Percentiles rank a stretch among this genome's conserved stretches.
These are phyloP conservation scores for Folsomia candida DNA, from an alignment of 2,888 invertebrate species.

Conservation along the genomic window DNA sequence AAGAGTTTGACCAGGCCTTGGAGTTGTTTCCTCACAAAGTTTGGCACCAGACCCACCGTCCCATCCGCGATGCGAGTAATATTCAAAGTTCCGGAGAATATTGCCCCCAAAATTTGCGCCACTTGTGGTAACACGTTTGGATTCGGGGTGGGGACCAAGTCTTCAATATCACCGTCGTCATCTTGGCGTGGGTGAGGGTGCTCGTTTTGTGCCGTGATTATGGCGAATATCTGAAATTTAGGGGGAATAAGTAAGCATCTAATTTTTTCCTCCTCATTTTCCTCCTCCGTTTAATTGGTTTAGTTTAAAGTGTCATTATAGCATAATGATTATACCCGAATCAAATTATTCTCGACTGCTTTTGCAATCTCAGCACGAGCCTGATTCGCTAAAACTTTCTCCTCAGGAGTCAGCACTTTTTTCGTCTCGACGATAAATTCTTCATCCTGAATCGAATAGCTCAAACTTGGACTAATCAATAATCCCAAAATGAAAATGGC, in stretches of 20 bases:
- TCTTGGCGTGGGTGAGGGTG: constrained; percentile 32
- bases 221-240: constrained; percentile 42
- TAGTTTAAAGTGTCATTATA: background rate
- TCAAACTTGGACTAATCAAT: too few species aligned
- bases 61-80: constrained; percentile 45
- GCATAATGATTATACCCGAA: too few species aligned
- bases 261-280: background rate
- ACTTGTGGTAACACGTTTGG: constrained; percentile 50
- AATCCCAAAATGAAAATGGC: background rate
- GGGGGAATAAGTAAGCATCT: background rate
- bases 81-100: constrained; percentile 49
- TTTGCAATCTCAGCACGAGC: constrained; percentile 46
- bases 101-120: constrained; percentile 49
- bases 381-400: constrained; percentile 41
- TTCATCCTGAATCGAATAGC: background rate
- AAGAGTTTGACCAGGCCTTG: constrained; percentile 46
- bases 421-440: background rate
- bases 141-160: constrained; percentile 31
- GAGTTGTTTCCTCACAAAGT: constrained; percentile 44
- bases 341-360: constrained; percentile 45
- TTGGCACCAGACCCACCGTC: constrained; percentile 44
- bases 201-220: constrained; percentile 31
- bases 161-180: constrained; percentile 33
- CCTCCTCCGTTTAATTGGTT: too few species aligned
- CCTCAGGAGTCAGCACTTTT: constrained; percentile 37